Conservation (phyloP, 2,888 invertebrate genomes). For the Rhagium mordax region DNA sequence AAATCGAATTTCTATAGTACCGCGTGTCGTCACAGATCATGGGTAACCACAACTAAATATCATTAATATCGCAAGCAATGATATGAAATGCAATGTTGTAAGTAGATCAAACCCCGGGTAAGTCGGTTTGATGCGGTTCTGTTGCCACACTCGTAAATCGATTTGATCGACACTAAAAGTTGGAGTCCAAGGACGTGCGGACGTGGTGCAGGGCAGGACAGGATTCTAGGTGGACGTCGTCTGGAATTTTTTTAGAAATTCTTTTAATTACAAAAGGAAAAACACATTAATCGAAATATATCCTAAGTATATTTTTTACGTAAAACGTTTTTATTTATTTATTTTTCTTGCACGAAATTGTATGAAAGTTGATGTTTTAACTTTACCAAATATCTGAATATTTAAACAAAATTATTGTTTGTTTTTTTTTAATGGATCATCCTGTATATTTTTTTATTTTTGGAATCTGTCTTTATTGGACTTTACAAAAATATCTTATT, state of each 20-base stretch:
- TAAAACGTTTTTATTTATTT: no score
- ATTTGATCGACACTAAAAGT: not conserved
- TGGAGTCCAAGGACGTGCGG: not conserved
- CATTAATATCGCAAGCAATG: slow-evolving; percentile 38
- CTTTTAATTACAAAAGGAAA: no score
- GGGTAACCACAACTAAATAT: slow-evolving; percentile 40
- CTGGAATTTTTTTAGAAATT: not conserved
- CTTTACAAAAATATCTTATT: no score
- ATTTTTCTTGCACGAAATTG: no score
- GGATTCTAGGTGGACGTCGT: not conserved
- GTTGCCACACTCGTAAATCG: not conserved
- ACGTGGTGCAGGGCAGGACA: not conserved
- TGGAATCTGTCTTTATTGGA: no score
- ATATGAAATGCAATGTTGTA: slow-evolving; percentile 62
- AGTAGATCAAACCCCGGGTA: slow-evolving; percentile 65
- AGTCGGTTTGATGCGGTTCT: slow-evolving; percentile 39
- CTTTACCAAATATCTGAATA: no score
- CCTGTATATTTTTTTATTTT: no score
- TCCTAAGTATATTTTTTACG: no score
- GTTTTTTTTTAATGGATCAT: no score
- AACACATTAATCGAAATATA: no score
- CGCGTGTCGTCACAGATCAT: slow-evolving; percentile 60
- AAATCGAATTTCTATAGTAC: slow-evolving; percentile 62
- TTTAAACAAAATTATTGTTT: no score
- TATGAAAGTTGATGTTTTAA: no score